Conservation (phyloP, 2,797 vertebrate species). For the Myotis pilosus region DNA sequence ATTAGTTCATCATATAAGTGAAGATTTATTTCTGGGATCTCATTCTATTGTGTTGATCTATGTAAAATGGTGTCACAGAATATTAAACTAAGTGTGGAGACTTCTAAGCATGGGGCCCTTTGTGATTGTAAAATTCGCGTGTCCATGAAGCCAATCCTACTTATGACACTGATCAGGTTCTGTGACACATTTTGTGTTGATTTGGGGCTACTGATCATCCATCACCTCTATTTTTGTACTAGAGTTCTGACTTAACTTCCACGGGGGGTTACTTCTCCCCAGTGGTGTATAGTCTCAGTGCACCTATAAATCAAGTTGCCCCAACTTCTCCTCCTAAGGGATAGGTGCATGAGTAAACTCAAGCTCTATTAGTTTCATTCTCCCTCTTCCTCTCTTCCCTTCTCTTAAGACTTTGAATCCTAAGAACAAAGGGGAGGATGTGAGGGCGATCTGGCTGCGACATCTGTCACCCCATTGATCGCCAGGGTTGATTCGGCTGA, state of each 20-base stretch:
- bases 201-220: neutral
- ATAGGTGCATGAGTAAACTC: neutral
- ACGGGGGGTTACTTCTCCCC: neutral
- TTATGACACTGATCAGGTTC: neutral
- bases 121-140: neutral
- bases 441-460: too few species aligned
- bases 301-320: neutral
- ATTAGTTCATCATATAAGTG: neutral
- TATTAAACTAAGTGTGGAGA: neutral
- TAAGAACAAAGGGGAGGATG: neutral
- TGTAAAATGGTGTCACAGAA: neutral
- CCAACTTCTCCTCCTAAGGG: neutral
- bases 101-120: neutral
- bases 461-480: too few species aligned
- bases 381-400: neutral
- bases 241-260: neutral
- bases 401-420: neutral
- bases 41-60: neutral
- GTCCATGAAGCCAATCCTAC: neutral
- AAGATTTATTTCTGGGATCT: neutral
- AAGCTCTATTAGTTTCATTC: neutral
- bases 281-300: neutral
- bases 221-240: neutral
- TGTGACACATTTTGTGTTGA: neutral
- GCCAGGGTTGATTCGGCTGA: too few species aligned